A percentile compares a stretch with the other conserved stretches of the same genome.
Conservation (phyloP, 2,888 invertebrate genomes). For the Adineta ricciae region DNA sequence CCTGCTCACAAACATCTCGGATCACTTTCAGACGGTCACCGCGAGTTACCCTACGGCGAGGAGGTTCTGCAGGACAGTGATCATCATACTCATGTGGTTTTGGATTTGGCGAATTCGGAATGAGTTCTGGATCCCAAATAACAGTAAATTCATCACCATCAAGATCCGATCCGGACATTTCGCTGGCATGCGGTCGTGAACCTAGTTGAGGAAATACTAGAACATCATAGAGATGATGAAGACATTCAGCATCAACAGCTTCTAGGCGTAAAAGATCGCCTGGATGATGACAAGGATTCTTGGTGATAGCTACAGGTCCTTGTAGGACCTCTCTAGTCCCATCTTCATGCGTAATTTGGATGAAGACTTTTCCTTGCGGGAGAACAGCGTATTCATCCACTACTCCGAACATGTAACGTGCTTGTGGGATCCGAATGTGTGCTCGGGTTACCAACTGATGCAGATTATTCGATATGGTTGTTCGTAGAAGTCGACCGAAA, state of each 20-base stretch:
- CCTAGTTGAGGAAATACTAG: neutral
- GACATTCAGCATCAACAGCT: neutral
- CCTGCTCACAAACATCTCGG: neutral
- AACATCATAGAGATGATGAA: neutral
- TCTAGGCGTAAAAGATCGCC: neutral
- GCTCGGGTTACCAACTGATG: neutral
- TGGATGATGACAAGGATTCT: neutral
- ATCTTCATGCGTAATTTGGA: neutral
- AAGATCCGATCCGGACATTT: conserved; percentile 27
- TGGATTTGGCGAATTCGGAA: neutral
- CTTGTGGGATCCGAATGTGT: neutral
- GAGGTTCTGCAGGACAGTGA: neutral
- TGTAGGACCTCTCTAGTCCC: neutral
- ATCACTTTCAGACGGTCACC: neutral
- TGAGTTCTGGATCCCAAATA: conserved; percentile 8
- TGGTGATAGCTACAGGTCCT: neutral
- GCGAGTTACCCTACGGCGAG: neutral
- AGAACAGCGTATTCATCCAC: neutral
- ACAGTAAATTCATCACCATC: conserved; percentile 31
- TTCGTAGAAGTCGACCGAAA: neutral
- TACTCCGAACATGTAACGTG: neutral
- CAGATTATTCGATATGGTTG: neutral
- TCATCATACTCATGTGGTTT: neutral
- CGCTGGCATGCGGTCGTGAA: conserved; percentile 20
- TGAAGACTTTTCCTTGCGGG: neutral